Percentiles rank a stretch among this genome's conserved stretches.
Conservation (phyloP, 2,113 vertebrate genomes). For the Toxotes chatareus region DNA sequence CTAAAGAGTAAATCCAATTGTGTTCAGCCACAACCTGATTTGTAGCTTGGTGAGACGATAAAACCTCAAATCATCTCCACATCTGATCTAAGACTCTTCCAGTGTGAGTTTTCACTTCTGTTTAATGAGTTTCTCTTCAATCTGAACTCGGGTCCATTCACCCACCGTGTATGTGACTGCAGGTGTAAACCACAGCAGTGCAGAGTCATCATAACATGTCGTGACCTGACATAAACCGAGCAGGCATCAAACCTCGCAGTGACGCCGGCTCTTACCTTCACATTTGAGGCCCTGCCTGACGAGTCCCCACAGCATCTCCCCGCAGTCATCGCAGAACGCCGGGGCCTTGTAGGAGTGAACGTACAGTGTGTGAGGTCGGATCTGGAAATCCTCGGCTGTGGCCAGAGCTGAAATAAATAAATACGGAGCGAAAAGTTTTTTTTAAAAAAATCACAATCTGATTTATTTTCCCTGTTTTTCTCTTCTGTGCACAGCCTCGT, state of each 20-base stretch:
- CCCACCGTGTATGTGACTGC: too few species aligned
- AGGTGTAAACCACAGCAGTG: not conserved
- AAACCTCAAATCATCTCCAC: too few species aligned
- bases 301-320: conserved; percentile 97
- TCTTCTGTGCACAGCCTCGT: too few species aligned
- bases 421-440: not conserved
- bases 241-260: not conserved
- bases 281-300: conserved; percentile 96
- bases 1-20: too few species aligned
- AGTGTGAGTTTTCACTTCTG: too few species aligned
- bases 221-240: not conserved
- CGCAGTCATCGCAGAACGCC: conserved; percentile 96
- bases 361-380: conserved; percentile 92
- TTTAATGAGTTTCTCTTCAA: too few species aligned
- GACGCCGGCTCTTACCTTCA: conserved; percentile 85
- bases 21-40: too few species aligned
- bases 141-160: too few species aligned
- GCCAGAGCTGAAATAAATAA: conserved; percentile 85
- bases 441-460: too few species aligned
- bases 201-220: not conserved
- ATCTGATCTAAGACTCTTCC: too few species aligned
- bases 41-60: too few species aligned
- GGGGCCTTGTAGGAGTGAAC: conserved; percentile 97
- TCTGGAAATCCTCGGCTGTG: conserved; percentile 94
- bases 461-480: too few species aligned